Evolutionary conservation across 2,797 vertebrate genomes (phyloP).

Genomic region (Ciconia nigra): DNA sequence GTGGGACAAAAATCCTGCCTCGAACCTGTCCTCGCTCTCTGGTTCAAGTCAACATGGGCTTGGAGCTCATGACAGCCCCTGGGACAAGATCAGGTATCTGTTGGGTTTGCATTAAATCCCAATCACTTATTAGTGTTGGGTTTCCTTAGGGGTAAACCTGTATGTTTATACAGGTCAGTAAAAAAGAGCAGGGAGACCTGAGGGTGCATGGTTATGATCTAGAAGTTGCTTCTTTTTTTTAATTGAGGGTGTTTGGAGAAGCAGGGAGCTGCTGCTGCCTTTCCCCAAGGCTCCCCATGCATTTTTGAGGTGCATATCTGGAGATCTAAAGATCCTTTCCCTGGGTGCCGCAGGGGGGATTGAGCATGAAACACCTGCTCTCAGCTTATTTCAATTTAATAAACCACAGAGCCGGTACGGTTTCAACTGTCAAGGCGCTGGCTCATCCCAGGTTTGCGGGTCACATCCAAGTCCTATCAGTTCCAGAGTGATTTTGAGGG

Average conservation of each 20-base stretch:
- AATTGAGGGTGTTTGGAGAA: not conserved
- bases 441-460: not conserved
- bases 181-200: not conserved
- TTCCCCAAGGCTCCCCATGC: fast-evolving
- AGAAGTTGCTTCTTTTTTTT: not conserved
- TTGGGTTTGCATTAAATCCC: not conserved
- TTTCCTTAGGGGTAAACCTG: not conserved
- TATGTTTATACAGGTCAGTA: fast-evolving
- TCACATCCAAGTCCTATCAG: not conserved
- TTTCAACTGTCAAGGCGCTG: not conserved
- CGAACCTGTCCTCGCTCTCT: not conserved
- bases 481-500: not conserved
- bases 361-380: not conserved
- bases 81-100: not conserved
- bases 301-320: not conserved
- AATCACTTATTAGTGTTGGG: not conserved
- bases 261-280: not conserved
- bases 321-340: not conserved
- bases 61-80: fast-evolving
- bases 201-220: not conserved
- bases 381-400: not conserved
- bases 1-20: not conserved
- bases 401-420: fast-evolving
- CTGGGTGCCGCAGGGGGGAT: not conserved
- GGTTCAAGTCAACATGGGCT: fast-evolving